Conservation (phyloP, 2,888 invertebrate species). For the Lasioglossum morio region DNA sequence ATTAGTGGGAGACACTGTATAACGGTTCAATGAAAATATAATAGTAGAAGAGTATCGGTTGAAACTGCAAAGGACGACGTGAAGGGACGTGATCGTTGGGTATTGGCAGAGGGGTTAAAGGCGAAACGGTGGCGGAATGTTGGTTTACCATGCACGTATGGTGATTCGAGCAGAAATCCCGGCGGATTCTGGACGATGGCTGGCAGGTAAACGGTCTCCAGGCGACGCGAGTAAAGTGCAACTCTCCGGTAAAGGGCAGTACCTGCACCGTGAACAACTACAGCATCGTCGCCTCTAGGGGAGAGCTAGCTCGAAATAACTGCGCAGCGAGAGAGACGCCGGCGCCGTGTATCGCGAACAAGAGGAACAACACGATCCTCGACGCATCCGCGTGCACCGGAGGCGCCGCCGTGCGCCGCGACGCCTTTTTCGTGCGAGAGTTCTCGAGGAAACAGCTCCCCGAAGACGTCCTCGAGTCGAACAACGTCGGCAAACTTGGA, state of each 20-base stretch:
- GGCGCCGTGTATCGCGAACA: constrained; percentile 54
- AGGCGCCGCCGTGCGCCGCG: constrained; percentile 32
- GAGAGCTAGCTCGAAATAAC: constrained; percentile 77
- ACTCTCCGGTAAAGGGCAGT: constrained; percentile 40
- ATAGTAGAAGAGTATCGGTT: too few species aligned
- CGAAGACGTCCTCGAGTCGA: constrained; percentile 12
- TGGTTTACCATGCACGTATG: constrained; percentile 3
- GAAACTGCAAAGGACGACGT: too few species aligned
- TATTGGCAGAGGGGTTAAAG: background rate
- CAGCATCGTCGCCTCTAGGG: constrained; percentile 77
- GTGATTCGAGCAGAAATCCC: constrained; percentile 66
- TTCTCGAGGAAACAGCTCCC: constrained; percentile 16
- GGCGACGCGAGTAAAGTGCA: constrained; percentile 48
- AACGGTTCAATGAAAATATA: too few species aligned
- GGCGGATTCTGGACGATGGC: constrained; percentile 66
- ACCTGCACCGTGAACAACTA: constrained; percentile 70
- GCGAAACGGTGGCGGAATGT: background rate
- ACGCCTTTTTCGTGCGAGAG: constrained; percentile 26
- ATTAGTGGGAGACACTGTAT: too few species aligned
- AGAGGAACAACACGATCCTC: constrained; percentile 49
- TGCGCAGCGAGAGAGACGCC: constrained; percentile 73
- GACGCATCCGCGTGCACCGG: constrained; percentile 50
- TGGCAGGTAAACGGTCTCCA: constrained; percentile 66
- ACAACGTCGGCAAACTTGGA: background rate
- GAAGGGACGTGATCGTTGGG: background rate